phyloP scores from a whole-genome alignment of 92 coral and sea anemone genomes.

The Parazoanthus atlanticus region DNA sequence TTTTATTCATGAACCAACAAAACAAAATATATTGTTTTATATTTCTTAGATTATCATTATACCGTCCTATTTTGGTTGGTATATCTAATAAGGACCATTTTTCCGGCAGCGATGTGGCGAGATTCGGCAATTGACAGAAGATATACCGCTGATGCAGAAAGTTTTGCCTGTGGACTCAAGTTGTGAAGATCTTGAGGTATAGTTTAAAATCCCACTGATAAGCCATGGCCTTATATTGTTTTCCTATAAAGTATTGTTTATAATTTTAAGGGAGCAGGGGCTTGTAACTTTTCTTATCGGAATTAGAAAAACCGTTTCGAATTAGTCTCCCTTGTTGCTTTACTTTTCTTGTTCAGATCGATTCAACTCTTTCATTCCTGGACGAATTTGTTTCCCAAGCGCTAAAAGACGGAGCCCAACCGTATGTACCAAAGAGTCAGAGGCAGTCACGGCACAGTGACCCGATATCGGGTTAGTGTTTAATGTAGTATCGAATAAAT shows the following conservation, averaged over 20 bases:
- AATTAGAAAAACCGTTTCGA: too few relatives aligned
- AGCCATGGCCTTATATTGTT: not conserved
- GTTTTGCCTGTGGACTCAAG: constrained; percentile 83
- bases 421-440: constrained; percentile 70
- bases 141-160: constrained; percentile 65
- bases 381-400: constrained; percentile 85
- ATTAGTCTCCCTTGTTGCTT: not conserved
- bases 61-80: not conserved
- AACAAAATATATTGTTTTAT: not conserved
- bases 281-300: too few relatives aligned
- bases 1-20: too few relatives aligned
- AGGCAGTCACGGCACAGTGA: constrained; percentile 38
- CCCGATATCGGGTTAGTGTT: constrained; percentile 3
- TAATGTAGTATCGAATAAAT: not conserved
- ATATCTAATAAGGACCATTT: not conserved
- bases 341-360: constrained; percentile 58
- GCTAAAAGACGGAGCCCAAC: constrained; percentile 71
- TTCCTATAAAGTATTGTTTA: too few relatives aligned
- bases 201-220: not conserved
- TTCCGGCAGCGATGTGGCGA: constrained; percentile 79
- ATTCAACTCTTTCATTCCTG: constrained; percentile 82
- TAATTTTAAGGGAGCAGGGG: too few relatives aligned
- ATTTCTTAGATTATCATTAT: not conserved
- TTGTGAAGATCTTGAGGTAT: constrained; percentile 91
- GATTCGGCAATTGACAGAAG: constrained; percentile 67